phyloP scores from a whole-genome alignment of 2,888 invertebrate genomes.

The Heterodera filipjevi region DNA sequence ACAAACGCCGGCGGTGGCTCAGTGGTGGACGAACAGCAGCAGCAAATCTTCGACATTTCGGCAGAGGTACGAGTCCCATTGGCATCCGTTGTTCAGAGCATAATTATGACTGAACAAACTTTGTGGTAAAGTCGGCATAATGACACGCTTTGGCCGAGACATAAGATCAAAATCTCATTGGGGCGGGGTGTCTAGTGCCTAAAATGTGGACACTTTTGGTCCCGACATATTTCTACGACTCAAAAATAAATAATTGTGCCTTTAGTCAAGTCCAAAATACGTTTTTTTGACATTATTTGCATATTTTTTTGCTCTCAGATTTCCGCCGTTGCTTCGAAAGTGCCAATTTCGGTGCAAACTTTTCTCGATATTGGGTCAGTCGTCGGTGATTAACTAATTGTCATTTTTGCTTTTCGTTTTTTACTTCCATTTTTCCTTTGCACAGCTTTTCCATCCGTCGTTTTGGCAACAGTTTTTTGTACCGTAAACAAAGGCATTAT shows the following conservation, averaged over 20 bases:
- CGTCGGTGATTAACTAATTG: not conserved
- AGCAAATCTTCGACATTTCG: conserved; percentile 38
- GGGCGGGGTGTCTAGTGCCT: no score
- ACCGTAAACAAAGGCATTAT: conserved; percentile 52
- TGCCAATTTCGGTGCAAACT: conserved; percentile 50
- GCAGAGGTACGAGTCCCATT: conserved; percentile 20
- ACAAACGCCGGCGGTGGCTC: not conserved
- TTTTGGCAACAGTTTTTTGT: conserved; percentile 57
- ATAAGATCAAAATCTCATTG: no score
- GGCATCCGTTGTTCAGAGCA: not conserved
- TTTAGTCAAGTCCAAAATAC: no score
- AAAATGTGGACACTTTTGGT: no score
- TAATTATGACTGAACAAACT: not conserved
- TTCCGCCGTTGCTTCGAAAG: conserved; percentile 40
- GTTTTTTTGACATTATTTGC: not conserved
- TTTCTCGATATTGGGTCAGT: conserved; percentile 46
- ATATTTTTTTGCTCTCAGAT: conserved; percentile 34
- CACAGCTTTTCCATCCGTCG: conserved; percentile 52
- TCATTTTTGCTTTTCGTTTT: not conserved
- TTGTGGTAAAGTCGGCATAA: no score
- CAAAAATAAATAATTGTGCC: no score
- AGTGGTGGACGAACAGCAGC: conserved; percentile 36
- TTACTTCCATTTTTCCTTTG: not conserved
- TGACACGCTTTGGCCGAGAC: no score
- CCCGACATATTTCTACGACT: no score